phyloP scores from a whole-genome alignment of 2,113 vertebrate species.

The Ciconia maguari region DNA sequence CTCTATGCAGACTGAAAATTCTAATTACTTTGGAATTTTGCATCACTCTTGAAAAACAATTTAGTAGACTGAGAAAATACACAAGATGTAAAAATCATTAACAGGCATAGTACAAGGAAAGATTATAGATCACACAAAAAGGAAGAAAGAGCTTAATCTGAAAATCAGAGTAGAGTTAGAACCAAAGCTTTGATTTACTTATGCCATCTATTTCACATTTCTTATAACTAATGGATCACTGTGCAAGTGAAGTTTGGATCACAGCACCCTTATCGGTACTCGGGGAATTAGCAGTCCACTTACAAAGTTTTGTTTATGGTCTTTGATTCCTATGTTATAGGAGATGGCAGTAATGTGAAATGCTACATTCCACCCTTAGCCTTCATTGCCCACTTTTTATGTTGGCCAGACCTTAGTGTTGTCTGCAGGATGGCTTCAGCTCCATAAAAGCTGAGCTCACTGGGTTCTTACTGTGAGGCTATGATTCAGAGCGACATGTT shows the following conservation, averaged over 20 bases:
- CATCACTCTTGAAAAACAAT: neutral
- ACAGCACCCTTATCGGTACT: neutral
- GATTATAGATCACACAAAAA: neutral
- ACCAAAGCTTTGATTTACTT: neutral
- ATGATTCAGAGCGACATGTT: neutral
- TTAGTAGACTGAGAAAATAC: neutral
- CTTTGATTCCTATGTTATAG: neutral
- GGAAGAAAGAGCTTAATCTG: neutral
- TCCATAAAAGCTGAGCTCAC: neutral
- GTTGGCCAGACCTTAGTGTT: neutral
- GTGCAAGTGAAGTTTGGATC: neutral
- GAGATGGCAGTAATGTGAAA: neutral
- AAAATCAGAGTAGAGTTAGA: neutral
- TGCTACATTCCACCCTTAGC: neutral
- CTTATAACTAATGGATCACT: neutral
- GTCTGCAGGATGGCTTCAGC: constrained; percentile 2
- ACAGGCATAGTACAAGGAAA: neutral
- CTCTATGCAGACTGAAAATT: neutral
- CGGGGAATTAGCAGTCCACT: neutral
- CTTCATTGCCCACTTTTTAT: constrained; percentile 15
- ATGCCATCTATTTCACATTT: neutral
- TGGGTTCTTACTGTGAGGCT: neutral
- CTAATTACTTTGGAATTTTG: neutral
- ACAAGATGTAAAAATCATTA: neutral
- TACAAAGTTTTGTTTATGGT: neutral